Base-by-base conservation (phyloP, 2,797 vertebrate genomes). In the Rhinogobio ventralis region DNA sequence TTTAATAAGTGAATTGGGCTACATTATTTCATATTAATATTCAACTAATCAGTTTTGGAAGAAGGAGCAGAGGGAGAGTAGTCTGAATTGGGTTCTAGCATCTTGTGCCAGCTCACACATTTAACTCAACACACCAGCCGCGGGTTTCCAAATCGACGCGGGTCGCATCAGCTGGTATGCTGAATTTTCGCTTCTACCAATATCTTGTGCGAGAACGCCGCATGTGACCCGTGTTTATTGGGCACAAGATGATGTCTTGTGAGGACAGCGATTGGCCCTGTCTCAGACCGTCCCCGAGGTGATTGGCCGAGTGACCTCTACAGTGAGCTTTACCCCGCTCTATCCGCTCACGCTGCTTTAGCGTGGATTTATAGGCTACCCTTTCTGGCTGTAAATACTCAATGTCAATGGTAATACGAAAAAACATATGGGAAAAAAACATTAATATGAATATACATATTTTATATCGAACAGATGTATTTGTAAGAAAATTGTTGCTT, bases 161-260 rank as follows among this genome's bases (percentile, higher is more conserved):
- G 51, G 30, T 76, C 6, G 53, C 80, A 86, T 86, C 81, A 10
- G 69, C 60, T 80, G 88, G 68, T 46, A 4, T 49, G 5, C 11
- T 17, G 4, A 46, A 14, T 14, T 14, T n/a, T 42, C 33, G 20
- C 15, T 55, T 15, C 4, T 5, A 51, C 13, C 64, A 68, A 17
- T 15, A 4, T 81, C 30, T 69, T 20, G 11, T 68, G 30, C 13
- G 45, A 5, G 45, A n/a, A 25, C 20, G 5, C 89, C 93, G 76
- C 68, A 73, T 0, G 0, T 0, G 72, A 82, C 87, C 88, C 83
- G 73, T 49, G 13, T 2, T 97, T 89, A 92, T 95, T 95, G 94
- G 96, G 95, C 94, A 0, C 93, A 94, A 94, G 94, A 94, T 94
- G 96, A 95, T 53, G 79, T 93, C 94, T 96, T 96, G 96, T 90